Percentiles rank a stretch among this genome's conserved stretches.
phyloP scores from a whole-genome alignment of 2,113 vertebrate species.

The Anguilla japonica region DNA sequence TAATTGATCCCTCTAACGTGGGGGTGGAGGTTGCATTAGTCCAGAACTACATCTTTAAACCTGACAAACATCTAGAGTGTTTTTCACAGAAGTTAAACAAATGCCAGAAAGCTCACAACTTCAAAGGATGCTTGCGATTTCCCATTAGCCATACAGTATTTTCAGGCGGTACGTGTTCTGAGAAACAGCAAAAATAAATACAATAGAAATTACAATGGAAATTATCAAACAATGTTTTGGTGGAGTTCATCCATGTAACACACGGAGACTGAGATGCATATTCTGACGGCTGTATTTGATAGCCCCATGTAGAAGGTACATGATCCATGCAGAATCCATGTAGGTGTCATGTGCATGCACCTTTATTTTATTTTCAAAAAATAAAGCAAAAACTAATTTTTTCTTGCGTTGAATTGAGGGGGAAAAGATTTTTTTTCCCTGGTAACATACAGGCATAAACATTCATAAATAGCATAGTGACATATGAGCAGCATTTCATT shows the following conservation, averaged over 20 bases:
- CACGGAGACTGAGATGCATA: too few relatives aligned
- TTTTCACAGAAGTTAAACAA: background rate
- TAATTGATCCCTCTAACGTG: background rate
- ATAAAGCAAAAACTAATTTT: too few relatives aligned
- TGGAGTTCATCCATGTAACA: too few relatives aligned
- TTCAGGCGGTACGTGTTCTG: background rate
- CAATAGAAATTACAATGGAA: background rate
- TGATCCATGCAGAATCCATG: too few relatives aligned
- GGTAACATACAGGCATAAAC: background rate
- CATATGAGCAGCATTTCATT: background rate
- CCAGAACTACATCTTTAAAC: background rate
- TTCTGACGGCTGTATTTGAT: too few relatives aligned
- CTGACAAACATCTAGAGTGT: background rate
- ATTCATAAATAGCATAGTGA: background rate
- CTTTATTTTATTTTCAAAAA: too few relatives aligned
- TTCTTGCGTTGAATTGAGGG: background rate
- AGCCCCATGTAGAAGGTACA: too few relatives aligned
- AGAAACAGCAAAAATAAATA: background rate
- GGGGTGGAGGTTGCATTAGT: background rate
- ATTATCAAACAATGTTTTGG: background rate
- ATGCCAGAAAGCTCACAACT: background rate
- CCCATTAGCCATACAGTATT: background rate
- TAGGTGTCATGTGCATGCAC: too few relatives aligned
- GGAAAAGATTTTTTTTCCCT: background rate
- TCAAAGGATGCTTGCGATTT: background rate